Base-by-base conservation (phyloP, 2,888 invertebrate genomes). In the Drosophila peninsularis region DNA sequence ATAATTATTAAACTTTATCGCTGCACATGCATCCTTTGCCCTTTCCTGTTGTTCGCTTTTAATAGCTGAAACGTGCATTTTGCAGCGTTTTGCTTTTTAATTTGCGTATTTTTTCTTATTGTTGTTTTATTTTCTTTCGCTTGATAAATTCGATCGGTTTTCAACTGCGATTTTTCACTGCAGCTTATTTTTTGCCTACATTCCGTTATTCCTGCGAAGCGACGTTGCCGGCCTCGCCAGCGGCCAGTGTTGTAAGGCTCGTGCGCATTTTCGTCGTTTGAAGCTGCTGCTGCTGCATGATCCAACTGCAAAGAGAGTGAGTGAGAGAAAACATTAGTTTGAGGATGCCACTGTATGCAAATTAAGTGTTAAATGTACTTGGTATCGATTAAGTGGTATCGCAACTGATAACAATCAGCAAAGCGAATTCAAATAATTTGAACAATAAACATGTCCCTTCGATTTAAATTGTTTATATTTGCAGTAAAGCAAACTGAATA, bases 1-100 rank as follows among this genome's bases (percentile, higher is more conserved):
- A 68, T 72, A 70, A 77, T 80, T 67, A 80, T 76, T 80, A 49
- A 80, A 77, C 37, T 80, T 80, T 71, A 65, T 64, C 69, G 72
- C 60, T 58, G 55, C 60, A 44, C 57, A 69, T 62, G 44, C 63
- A 58, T 63, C 62, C 62, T 66, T 66, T 52, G 61, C 75, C 69
- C 49, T 65, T 62, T 67, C 44, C 61, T 60, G 54, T 49, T 57
- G 45, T 55, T 67, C 64, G 56, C 45, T 61, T 67, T 85, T 87
- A 62, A 85, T 90, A 61, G 75, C 75, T 62, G 62, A 87, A 75
- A 86, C 85, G 90, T 87, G 89, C 85, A 85, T 85, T 80, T 87
- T 82, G 75, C 71, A 56, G 42, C 32, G 60, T 79, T 79, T 65
- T 61, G 44, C 36, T 44, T 65, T 67, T 67, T 67, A 50, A 57